Percentiles rank a stretch among this genome's conserved stretches.
Conservation (phyloP, 2,888 invertebrate species). For the Cepaea hortensis region DNA sequence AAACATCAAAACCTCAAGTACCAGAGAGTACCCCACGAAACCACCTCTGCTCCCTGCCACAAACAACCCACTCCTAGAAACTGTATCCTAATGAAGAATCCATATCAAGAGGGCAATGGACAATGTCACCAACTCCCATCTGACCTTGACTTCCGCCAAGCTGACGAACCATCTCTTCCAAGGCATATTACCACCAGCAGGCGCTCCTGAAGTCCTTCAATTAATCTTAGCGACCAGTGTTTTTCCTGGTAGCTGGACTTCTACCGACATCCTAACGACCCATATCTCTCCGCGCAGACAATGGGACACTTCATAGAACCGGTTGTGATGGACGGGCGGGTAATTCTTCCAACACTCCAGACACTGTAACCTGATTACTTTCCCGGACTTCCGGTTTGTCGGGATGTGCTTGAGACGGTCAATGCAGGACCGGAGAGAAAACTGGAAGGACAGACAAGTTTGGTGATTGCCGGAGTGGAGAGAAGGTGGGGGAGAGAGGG, state of each 20-base stretch:
- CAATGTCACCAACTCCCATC: constrained; percentile 4
- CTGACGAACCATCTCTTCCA: neutral
- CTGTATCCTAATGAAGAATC: neutral
- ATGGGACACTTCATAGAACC: constrained; percentile 6
- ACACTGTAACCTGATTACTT: constrained; percentile 39
- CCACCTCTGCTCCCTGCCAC: too few species aligned
- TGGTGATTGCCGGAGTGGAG: too few species aligned
- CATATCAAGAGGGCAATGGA: neutral
- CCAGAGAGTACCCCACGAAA: too few species aligned
- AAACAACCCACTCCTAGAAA: neutral
- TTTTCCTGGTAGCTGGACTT: neutral
- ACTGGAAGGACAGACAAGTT: neutral
- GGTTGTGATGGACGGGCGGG: constrained; percentile 5
- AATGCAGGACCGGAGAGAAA: neutral
- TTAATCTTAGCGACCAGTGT: constrained; percentile 6
- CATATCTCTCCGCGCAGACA: neutral
- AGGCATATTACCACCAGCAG: neutral
- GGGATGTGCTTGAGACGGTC: constrained; percentile 10
- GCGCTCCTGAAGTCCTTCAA: neutral
- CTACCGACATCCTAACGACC: constrained; percentile 9
- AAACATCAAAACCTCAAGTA: too few species aligned
- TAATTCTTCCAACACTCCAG: constrained; percentile 26
- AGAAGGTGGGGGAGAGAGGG: neutral
- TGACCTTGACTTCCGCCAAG: neutral
- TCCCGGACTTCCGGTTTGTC: constrained; percentile 31